Conservation (phyloP, 2,113 vertebrate genomes). For the Marcusenius ussheri region DNA sequence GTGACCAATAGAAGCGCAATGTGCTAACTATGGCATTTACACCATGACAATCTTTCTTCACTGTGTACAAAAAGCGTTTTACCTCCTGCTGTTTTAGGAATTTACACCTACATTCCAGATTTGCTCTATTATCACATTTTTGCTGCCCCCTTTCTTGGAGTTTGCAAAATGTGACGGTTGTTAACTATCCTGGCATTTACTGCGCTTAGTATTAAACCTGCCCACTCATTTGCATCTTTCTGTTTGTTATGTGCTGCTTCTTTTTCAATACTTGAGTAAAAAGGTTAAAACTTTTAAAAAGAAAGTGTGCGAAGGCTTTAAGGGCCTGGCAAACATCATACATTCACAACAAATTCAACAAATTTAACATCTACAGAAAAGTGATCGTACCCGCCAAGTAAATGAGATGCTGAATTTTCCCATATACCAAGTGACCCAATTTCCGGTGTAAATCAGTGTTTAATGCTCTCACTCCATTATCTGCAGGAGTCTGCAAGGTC, state of each 20-base stretch:
- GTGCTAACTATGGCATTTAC: neutral
- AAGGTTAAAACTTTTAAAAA: neutral
- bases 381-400: constrained; percentile 28
- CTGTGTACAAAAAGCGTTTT: neutral
- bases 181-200: neutral
- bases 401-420: constrained; percentile 31
- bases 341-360: neutral
- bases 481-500: constrained; percentile 32
- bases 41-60: neutral
- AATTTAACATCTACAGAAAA: neutral
- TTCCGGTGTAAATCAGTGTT: constrained; percentile 28
- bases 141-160: neutral
- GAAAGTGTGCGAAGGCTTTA: neutral
- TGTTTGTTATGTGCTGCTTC: neutral
- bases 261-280: neutral
- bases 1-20: neutral
- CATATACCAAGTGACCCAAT: constrained; percentile 14
- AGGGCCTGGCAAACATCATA: neutral
- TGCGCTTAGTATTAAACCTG: neutral
- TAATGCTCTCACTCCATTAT: constrained; percentile 8
- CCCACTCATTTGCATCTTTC: too few species aligned
- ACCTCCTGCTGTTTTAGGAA: neutral
- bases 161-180: neutral
- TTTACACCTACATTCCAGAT: neutral
- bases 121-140: neutral